Conservation (phyloP, 2,113 vertebrate species). For the Shinisaurus crocodilurus region DNA sequence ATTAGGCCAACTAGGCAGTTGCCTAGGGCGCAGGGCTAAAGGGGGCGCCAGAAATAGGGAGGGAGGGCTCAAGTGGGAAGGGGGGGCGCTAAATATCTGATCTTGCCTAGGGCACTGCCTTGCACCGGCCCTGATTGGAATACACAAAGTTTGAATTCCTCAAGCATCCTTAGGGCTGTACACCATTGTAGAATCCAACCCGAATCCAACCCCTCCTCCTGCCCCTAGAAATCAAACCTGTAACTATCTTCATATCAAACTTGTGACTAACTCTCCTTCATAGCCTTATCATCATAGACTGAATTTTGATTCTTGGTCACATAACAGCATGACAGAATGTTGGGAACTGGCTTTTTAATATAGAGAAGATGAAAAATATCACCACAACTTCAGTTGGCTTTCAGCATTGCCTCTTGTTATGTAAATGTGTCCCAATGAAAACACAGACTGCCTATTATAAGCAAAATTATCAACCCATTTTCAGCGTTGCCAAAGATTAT, state of each 20-base stretch:
- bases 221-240: background rate
- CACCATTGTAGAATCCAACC: background rate
- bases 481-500: background rate
- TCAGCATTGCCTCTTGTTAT: background rate
- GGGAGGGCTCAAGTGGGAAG: too few species aligned
- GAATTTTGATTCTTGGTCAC: background rate
- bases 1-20: too few species aligned
- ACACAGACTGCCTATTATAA: slow-evolving; percentile 19
- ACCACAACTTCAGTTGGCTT: background rate
- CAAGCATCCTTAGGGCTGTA: background rate
- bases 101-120: too few species aligned
- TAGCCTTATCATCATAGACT: background rate
- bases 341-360: background rate
- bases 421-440: background rate
- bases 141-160: too few species aligned
- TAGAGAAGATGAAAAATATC: background rate
- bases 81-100: too few species aligned
- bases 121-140: too few species aligned
- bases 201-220: background rate
- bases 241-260: too few species aligned
- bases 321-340: background rate
- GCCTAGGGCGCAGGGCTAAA: too few species aligned
- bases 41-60: too few species aligned
- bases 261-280: background rate
- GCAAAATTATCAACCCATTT: slow-evolving; percentile 7